Evolutionary conservation across 2,797 vertebrate genomes (phyloP), one percentile per base, ranked within the genome.

Genomic region (Pseudomugil tenellus): DNA sequence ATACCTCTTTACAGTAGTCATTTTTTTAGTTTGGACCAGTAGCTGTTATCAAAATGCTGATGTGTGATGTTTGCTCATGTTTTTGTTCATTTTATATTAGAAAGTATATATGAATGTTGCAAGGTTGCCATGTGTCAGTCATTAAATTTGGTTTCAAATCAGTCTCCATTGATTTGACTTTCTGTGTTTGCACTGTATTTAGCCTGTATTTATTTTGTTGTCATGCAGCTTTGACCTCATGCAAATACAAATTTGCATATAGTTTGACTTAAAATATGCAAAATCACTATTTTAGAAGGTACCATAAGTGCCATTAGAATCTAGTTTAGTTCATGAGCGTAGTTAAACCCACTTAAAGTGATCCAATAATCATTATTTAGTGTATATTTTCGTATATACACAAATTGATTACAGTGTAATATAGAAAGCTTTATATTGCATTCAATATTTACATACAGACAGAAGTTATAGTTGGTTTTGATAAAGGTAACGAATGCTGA

Each of bases 141-240:
- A 95, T 94, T 95, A 95, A 95, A 95, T 88, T 89, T 88, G 77
- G 84, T 87, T 91, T 84, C 31, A 89, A 80, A 68, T 28, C 4
- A 4, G 4, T 67, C 16, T 25, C 7, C 21, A 23, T 25, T 54
- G 63, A 10, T 64, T 16, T 71, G 2, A 79, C 6, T 66, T n/a
- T 56, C 26, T 67, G 0, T 58, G 4, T 28, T 37, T 10, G 25
- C 28, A 9, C 11, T 26, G 21, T 21, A n/a, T 46, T 21, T 46
- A 21, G 8, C n/a, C 43, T 3, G 9, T 46, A 39, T 12, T 31
- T 6, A 6, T 23, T 11, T 31, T 32, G 10, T 52, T 28, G 6
- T 1, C 32, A 52, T 63, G 13, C 32, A 52, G 52, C 53, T 37
- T 51, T 25, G n/a, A 31, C 16, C 1, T 43, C 2, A 58, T 26